Base-by-base conservation (phyloP, 2,888 invertebrate genomes). In the Andrena fulva region DNA sequence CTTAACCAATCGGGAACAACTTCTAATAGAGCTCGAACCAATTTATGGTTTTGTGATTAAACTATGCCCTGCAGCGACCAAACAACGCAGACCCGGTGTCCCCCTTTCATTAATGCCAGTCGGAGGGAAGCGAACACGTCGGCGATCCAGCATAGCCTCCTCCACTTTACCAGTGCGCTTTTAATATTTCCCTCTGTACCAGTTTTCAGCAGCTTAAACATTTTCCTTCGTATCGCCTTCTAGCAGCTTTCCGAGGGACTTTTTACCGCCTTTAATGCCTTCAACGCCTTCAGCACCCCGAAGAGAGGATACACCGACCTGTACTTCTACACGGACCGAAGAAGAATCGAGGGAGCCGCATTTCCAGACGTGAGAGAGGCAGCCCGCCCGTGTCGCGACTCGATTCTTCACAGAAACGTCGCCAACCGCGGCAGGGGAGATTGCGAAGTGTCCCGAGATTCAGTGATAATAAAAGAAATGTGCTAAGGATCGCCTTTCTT, bases 401-500 rank as follows among this genome's bases (percentile, higher is more conserved):
- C 29, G n/a, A 50, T 50, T 24, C 62, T 66, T 66, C 31, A 52
- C 59, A 59, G 50, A 42, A 66, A 70, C 59, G 63, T 54, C 33
- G 60, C 29, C 20, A 63, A 31, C 31, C 42, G 16, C 63, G 24
- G 27, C 27, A 3, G 24, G 2, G 35, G 63, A 73, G 64, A 81
- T 81, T 79, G 80, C 68, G 5, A 74, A 73, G 80, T 74, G 68
- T 79, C 52, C 27, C 16, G 64, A 69, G 75, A 80, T 75, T 75
- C 54, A 16, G 35, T n/a, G 31, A 31, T 70, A 66, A 82, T 82
- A 69, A 69, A 75, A 80, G 80, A 62, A 69, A 70, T 33, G 63
- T 27, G 48, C 8, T 33, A 54, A 82, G 66, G 48, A 80, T 60
- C 75, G 68, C 29, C 54, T 62, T 50, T 72, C 54, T 42, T 63